Evolutionary conservation across 2,113 vertebrate genomes (phyloP).

Genomic region (Salvelinus fontinalis): DNA sequence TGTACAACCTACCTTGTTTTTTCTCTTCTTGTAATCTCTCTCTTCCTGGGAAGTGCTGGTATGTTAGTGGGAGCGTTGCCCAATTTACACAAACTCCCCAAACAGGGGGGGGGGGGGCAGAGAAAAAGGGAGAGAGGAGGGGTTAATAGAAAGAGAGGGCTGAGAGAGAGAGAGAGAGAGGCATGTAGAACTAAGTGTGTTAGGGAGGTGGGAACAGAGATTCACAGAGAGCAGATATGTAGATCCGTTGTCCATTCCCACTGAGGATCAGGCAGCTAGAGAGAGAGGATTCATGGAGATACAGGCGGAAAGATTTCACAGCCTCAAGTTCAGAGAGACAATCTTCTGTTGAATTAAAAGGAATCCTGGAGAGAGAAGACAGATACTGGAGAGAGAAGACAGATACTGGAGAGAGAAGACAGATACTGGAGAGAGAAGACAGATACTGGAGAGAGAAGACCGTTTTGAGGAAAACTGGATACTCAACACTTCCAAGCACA

Average conservation of each 20-base stretch:
- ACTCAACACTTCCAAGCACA: too few species aligned
- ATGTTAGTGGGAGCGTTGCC: conserved; percentile 43
- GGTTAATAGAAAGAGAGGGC: not conserved
- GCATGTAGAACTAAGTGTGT: not conserved
- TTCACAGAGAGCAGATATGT: not conserved
- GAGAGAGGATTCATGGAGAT: not conserved
- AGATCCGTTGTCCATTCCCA: not conserved
- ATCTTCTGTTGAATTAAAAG: too few species aligned
- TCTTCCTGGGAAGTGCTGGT: conserved; percentile 47
- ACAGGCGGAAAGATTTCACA: too few species aligned
- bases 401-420: too few species aligned
- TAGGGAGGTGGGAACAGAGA: not conserved
- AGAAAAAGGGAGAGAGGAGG: not conserved
- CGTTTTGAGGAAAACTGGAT: too few species aligned
- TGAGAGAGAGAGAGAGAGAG: not conserved
- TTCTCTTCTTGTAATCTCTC: conserved; percentile 24
- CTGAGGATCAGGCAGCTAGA: not conserved
- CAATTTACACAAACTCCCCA: conserved; percentile 55
- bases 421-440: too few species aligned
- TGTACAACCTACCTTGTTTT: not conserved
- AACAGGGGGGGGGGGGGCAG: conserved; percentile 6
- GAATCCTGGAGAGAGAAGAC: too few species aligned
- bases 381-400: too few species aligned
- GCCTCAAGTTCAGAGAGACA: too few species aligned
- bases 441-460: too few species aligned